phyloP scores from a whole-genome alignment of 2,113 vertebrate genomes.

The Rhinopomastus cyanomelas region DNA sequence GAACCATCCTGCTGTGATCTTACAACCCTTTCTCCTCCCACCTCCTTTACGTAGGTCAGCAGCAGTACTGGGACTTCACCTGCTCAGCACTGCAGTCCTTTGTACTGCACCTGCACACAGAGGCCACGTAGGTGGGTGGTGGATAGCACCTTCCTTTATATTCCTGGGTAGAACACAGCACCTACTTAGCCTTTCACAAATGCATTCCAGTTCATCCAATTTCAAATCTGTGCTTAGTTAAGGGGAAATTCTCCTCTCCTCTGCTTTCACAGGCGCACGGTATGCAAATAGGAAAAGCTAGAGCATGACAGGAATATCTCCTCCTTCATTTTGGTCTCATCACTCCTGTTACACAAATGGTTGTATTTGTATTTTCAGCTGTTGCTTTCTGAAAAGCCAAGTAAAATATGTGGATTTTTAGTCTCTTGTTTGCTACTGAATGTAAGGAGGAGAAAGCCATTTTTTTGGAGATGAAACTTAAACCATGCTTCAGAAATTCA shows the following conservation, averaged over 20 bases:
- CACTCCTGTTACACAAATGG: neutral
- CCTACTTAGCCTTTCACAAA: neutral
- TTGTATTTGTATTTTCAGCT: constrained; percentile 18
- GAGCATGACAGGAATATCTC: neutral
- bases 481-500: neutral
- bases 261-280: neutral
- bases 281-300: neutral
- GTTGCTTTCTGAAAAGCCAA: neutral
- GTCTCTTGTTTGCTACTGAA: neutral
- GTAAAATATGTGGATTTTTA: neutral
- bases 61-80: neutral
- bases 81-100: neutral
- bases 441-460: neutral
- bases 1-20: neutral
- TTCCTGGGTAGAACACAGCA: neutral
- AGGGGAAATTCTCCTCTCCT: neutral
- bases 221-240: neutral
- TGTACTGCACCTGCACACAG: neutral
- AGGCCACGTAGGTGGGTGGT: neutral
- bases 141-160: neutral
- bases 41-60: neutral
- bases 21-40: neutral
- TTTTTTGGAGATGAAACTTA: neutral
- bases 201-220: neutral
- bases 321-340: neutral